Evolutionary conservation across 2,113 vertebrate species (phyloP).

Genomic region (Crypturellus undulatus): DNA sequence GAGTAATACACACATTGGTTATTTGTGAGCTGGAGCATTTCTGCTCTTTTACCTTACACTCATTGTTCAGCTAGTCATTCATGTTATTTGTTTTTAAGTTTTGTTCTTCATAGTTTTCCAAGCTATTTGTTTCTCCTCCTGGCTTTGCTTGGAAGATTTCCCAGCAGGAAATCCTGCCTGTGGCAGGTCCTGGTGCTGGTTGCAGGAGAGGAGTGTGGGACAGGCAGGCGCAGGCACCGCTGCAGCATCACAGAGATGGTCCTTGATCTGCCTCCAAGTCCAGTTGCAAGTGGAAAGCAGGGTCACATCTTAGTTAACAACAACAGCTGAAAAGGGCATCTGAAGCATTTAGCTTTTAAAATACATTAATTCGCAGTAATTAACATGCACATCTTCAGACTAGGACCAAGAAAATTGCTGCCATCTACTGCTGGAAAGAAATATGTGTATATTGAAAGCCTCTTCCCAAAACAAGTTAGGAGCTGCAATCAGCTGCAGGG

Average conservation of each 20-base stretch:
- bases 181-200: background rate
- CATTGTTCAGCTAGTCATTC: slow-evolving; percentile 11
- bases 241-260: background rate
- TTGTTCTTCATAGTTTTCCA: background rate
- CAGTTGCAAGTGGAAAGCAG: background rate
- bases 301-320: slow-evolving; percentile 6
- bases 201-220: background rate
- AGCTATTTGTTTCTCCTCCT: background rate
- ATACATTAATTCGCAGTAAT: background rate
- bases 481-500: too few relatives aligned
- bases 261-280: background rate
- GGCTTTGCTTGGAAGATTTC: background rate
- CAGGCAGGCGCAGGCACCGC: background rate
- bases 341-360: background rate
- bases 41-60: slow-evolving; percentile 12
- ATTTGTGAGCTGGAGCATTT: slow-evolving; percentile 11
- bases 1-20: background rate
- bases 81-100: background rate
- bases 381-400: background rate
- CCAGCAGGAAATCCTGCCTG: too few relatives aligned
- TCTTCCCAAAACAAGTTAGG: background rate
- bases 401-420: slow-evolving; percentile 71
- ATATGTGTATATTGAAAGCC: background rate
- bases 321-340: background rate
- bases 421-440: slow-evolving; percentile 72